Conservation (phyloP, 2,113 vertebrate genomes). For the Varanus salvator region DNA sequence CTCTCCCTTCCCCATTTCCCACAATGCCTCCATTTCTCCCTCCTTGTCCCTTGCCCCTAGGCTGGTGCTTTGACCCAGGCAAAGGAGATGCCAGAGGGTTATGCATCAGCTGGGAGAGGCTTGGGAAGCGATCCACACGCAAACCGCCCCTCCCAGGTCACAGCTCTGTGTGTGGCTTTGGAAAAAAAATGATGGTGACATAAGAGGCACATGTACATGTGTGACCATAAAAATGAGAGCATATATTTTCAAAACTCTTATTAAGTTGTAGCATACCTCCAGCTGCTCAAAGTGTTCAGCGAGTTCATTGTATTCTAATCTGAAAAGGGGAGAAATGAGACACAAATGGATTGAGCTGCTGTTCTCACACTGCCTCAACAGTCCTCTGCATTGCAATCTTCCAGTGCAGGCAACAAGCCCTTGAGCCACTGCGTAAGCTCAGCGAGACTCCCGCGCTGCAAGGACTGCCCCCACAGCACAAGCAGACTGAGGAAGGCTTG, state of each 20-base stretch:
- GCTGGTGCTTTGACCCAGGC: too few species aligned
- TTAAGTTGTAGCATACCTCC: constrained; percentile 73
- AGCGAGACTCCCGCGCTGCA: too few species aligned
- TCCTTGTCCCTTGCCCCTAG: too few species aligned
- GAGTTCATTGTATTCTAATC: constrained; percentile 74
- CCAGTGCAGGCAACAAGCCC: background rate
- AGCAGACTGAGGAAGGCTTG: background rate
- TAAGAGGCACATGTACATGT: background rate
- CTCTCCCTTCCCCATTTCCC: too few species aligned
- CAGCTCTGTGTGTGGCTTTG: too few species aligned
- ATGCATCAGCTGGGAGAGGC: too few species aligned
- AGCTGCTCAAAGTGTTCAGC: constrained; percentile 46
- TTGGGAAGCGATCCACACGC: too few species aligned
- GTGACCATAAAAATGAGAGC: background rate
- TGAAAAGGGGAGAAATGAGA: constrained; percentile 66
- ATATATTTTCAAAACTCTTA: background rate
- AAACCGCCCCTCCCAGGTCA: too few species aligned
- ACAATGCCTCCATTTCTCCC: too few species aligned
- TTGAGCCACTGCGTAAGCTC: background rate
- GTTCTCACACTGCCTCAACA: too few species aligned
- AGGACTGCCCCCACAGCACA: background rate
- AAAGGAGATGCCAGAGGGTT: too few species aligned
- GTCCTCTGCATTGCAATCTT: background rate
- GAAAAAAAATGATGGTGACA: background rate
- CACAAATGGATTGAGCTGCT: constrained; percentile 35